A percentile compares a stretch with the other conserved stretches of the same genome.
phyloP scores from a whole-genome alignment of 2,888 invertebrate genomes.

The Cryptocephalus moraei region DNA sequence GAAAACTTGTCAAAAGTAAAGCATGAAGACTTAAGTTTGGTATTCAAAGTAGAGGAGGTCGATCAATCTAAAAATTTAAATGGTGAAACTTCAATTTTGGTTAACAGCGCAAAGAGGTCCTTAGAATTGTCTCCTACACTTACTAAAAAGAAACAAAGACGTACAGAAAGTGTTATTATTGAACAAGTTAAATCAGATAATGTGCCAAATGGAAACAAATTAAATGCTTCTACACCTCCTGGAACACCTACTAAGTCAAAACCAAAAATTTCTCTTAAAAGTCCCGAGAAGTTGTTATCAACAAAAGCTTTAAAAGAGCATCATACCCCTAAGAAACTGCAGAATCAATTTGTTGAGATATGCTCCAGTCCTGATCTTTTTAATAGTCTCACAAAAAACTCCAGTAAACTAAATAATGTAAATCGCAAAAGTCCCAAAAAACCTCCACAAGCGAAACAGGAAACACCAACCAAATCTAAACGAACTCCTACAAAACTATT shows the following conservation, averaged over 20 bases:
- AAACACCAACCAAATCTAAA: slow-evolving; percentile 9
- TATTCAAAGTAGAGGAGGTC: no score
- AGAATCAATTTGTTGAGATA: slow-evolving; percentile 5
- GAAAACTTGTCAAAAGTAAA: no score
- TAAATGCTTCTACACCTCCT: background rate
- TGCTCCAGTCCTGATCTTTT: slow-evolving; percentile 3
- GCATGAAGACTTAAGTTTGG: no score
- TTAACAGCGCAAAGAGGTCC: no score
- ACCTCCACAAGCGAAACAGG: slow-evolving; percentile 2
- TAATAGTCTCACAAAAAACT: background rate
- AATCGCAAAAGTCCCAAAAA: background rate
- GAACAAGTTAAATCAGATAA: no score
- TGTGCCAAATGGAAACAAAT: no score
- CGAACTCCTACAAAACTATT: slow-evolving; percentile 26
- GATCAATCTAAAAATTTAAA: no score
- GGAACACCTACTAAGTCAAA: background rate
- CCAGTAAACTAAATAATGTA: background rate
- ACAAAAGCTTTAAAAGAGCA: slow-evolving; percentile 11
- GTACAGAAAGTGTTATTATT: no score
- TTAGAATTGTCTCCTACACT: no score
- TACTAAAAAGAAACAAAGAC: no score
- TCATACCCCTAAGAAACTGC: slow-evolving; percentile 10
- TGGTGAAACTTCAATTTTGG: no score
- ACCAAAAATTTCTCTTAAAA: slow-evolving; percentile 12
- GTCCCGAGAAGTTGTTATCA: slow-evolving; percentile 14